These are phyloP conservation scores for Turritopsis dohrnii DNA, from an alignment of 30 jellyfish, hydroid and myxozoan genomes.

Conservation along the genomic window DNA sequence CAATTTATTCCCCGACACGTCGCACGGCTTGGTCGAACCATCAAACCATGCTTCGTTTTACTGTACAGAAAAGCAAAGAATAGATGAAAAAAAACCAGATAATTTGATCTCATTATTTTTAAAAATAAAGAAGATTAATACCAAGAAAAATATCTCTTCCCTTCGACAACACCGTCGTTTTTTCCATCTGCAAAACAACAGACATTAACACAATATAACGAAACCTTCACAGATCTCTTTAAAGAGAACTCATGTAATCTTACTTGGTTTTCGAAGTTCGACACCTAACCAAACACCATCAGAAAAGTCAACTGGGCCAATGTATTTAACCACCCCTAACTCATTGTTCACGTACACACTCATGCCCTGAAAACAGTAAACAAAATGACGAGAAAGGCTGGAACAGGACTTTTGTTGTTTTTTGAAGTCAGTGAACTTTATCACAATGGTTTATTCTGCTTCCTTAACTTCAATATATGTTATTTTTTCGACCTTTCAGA, in stretches of 20 bases:
- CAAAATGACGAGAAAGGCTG: too few species aligned
- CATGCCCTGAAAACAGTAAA: constrained; percentile 65
- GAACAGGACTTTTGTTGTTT: too few species aligned
- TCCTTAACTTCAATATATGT: too few species aligned
- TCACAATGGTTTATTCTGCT: too few species aligned
- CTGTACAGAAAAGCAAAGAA: constrained; percentile 19
- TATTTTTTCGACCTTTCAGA: too few species aligned
- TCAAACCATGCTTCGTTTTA: constrained; percentile 63
- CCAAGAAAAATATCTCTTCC: constrained; percentile 66
- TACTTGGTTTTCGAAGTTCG: constrained; percentile 84
- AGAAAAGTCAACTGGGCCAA: constrained; percentile 66
- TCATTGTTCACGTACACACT: constrained; percentile 81
- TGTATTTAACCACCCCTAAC: constrained; percentile 58
- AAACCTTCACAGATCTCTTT: neutral
- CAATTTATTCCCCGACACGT: constrained; percentile 90
- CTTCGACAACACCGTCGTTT: constrained; percentile 83
- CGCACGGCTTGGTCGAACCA: constrained; percentile 80
- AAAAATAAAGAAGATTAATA: neutral
- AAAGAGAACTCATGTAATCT: neutral
- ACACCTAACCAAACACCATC: constrained; percentile 85
- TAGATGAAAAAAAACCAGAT: neutral
- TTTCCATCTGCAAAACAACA: constrained; percentile 53
- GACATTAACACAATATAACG: neutral
- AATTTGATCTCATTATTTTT: neutral
- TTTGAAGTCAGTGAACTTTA: too few species aligned